Evolutionary conservation across 2,113 vertebrate species (phyloP), one percentile per base, ranked within the genome.

Genomic region (Rhineura floridana): DNA sequence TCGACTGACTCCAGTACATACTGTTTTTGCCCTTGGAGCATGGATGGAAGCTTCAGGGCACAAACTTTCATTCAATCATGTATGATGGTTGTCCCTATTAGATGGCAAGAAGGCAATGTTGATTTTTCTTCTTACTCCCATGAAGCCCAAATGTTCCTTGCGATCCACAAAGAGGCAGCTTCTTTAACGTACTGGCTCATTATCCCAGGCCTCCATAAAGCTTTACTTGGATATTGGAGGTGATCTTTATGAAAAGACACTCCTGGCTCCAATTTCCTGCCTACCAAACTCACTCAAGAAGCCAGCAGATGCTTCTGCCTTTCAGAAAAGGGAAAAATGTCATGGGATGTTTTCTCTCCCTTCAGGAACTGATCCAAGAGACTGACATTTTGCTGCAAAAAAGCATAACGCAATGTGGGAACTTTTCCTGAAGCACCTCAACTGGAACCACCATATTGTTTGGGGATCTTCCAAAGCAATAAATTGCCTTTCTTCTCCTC

Each of bases 151-250:
- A 4, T 33, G 46, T 81, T 84, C 33, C 21, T 63, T 80, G 44
- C 4, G 48, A 69, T n/a, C 65, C 81, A n/a, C 67, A n/a, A 67
- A 65, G 15, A 3, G 23, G 6, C 92, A 76, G 44, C 76, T 78
- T 79, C 30, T 92, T 87, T 87, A 48, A 55, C 89, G 44, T 63
- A 75, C 90, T 82, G 7, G 52, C 73, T 83, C 2, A 21, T 77
- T 92, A 75, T 72, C 87, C 46, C 17, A 79, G 36, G 12, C 67
- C 21, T 59, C 33, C 91, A 44, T 85, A 89, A 91, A 94, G 78
- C 63, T 87, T 92, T 82, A 19, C 55, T 36, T 86, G 63, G 75
- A 87, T 52, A 85, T 50, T 86, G 83, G 86, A 90, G 62, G 78
- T 1, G 76, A 65, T 21, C 33, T 46, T 62, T 91, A 90, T 83